Evolutionary conservation across 2,113 vertebrate genomes (phyloP).

Genomic region (Elachura formosa): DNA sequence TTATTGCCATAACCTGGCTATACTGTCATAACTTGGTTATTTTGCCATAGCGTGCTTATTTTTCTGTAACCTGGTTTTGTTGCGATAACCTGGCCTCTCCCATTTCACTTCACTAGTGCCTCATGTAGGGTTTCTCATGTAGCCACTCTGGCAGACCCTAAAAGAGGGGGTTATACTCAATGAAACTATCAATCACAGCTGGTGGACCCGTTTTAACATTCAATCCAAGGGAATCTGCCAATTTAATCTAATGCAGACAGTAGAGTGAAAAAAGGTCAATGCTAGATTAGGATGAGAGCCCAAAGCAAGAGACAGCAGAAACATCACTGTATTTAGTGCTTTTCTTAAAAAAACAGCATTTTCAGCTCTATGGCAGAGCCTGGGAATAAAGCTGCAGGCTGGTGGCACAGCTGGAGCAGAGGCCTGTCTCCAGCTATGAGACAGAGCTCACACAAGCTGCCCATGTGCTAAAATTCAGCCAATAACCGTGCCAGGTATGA

Average conservation of each 20-base stretch:
- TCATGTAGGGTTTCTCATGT: not conserved
- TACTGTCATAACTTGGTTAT: no score
- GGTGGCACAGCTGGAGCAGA: not conserved
- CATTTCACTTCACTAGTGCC: not conserved
- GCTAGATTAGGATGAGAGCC: not conserved
- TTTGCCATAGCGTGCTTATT: no score
- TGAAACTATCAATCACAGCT: not conserved
- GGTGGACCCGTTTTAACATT: not conserved
- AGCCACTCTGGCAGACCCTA: not conserved
- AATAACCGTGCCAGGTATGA: rapidly evolving
- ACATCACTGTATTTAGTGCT: not conserved
- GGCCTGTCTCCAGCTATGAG: not conserved
- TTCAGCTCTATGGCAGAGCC: not conserved
- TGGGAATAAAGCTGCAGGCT: not conserved
- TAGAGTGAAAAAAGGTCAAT: not conserved
- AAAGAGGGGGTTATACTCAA: not conserved
- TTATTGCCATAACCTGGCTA: no score
- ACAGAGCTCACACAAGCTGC: not conserved
- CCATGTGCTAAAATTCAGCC: not conserved
- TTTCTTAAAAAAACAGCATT: not conserved
- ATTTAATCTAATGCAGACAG: not conserved
- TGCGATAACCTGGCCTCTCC: no score
- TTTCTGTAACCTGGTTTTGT: no score
- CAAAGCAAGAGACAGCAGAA: not conserved
- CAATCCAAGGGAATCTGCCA: not conserved